These are phyloP conservation scores for Tachycineta bicolor DNA, from an alignment of 2,113 vertebrate genomes.

Conservation along the genomic window DNA sequence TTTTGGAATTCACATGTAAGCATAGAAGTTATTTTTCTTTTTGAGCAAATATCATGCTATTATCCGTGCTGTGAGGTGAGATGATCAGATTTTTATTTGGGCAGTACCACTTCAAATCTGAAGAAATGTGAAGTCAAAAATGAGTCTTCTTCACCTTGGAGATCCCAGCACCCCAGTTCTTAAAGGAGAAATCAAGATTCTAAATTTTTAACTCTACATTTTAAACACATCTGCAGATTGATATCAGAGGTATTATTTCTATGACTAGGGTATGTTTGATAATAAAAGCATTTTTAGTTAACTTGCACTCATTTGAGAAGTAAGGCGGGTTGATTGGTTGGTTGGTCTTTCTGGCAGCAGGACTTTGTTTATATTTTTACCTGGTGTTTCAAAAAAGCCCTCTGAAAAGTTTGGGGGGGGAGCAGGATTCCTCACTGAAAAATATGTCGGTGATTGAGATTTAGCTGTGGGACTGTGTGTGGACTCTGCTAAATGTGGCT, in stretches of 20 bases:
- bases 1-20: not conserved
- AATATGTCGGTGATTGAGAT: not conserved
- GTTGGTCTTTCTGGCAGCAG: not conserved
- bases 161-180: not conserved
- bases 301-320: not conserved
- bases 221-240: not conserved
- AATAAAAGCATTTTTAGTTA: not conserved
- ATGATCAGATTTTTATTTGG: not conserved
- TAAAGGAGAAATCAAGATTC: conserved; percentile 23
- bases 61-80: not conserved
- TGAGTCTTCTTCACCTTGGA: conserved; percentile 21
- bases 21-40: not conserved
- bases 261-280: not conserved
- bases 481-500: not conserved
- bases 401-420: not conserved
- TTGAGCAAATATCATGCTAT: not conserved
- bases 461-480: not conserved
- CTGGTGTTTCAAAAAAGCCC: not conserved
- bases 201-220: not conserved
- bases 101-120: not conserved
- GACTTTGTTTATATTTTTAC: not conserved
- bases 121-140: conserved; percentile 22
- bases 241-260: not conserved
- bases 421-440: not conserved
- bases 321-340: not conserved